Evolutionary conservation across 2,888 invertebrate species (phyloP), one percentile per base, ranked within the genome.

Genomic region (Lepidonotus clava): DNA sequence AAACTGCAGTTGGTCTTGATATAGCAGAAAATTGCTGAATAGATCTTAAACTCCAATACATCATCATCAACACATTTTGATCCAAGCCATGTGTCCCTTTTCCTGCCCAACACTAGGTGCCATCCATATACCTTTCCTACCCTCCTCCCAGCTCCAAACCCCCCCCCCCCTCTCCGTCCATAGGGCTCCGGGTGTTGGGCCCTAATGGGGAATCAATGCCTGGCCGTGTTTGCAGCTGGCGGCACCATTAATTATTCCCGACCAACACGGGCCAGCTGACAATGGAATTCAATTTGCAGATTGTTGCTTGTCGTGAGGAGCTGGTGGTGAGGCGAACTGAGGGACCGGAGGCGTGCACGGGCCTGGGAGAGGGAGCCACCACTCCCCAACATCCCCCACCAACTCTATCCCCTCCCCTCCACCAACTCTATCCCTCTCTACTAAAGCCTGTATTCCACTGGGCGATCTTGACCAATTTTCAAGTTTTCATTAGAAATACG

Each of bases 241-340:
- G 61, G 6, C 6, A 46, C 8, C 4, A 61, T 61, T 61, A 61
- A 61, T 61, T 61, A 61, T 61, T 61, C 24, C 1, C 61, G 2
- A 32, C 24, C 21, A 53, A 53, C 53, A 53, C 61, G 24, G 28
- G 4, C 28, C n/a, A 61, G 61, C 11, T 32, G 61, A 1, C 61
- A 61, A 61, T 61, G 61, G 28, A 61, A 61, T 61, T 61, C 61
- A 61, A 61, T 61, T 61, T 61, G 61, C 28, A 61, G 28, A 61
- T 61, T 61, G 61, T 61, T 61, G 24, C 61, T 32, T 61, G 61
- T 61, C 61, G 61, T 61, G 61, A 61, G 61, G 61, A 32, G 28
- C 61, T 5, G 4, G 24, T 4, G 2, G 28, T 24, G 61, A 61
- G 61, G 61, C 24, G 46, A 18, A 46, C 8, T 6, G 18, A 18